A percentile compares a stretch with the other conserved stretches of the same genome.
phyloP scores from a whole-genome alignment of 1,140 invertebrate genomes.

The Drosophila tsacasi region DNA sequence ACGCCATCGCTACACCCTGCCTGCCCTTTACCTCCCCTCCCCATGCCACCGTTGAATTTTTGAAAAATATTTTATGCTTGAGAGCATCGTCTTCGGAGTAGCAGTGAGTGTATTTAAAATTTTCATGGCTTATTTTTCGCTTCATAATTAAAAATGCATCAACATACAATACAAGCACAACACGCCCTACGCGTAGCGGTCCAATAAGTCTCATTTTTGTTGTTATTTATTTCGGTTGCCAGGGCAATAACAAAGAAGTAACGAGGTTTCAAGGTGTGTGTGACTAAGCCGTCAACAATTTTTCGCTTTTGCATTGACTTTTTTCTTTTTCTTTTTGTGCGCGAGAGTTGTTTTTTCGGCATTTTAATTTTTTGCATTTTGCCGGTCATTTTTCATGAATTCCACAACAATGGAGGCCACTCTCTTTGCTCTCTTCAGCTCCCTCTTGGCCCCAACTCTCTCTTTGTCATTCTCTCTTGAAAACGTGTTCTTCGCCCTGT shows the following conservation, averaged over 20 bases:
- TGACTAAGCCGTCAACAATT: conserved; percentile 75
- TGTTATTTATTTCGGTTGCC: conserved; percentile 64
- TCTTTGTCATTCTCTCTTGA: conserved; percentile 1
- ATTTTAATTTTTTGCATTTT: conserved; percentile 65
- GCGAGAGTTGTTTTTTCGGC: conserved; percentile 49
- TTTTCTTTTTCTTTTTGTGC: conserved; percentile 6
- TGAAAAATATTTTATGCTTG: conserved; percentile 68
- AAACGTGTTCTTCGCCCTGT: conserved; percentile 63
- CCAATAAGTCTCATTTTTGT: conserved; percentile 44
- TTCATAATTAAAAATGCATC: conserved; percentile 80
- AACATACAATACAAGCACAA: conserved; percentile 53
- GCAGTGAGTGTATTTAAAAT: conserved; percentile 46
- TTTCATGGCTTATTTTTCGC: conserved; percentile 64
- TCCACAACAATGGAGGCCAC: conserved; percentile 42
- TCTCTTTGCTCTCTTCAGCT: conserved; percentile 4
- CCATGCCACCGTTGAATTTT: not conserved
- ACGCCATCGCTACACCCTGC: conserved; percentile 39
- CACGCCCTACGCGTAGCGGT: conserved; percentile 55
- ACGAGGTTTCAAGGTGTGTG: conserved; percentile 68
- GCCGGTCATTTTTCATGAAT: conserved; percentile 67
- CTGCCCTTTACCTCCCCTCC: not conserved
- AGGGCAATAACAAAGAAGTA: conserved; percentile 61
- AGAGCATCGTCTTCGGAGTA: conserved; percentile 53
- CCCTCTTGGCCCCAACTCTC: not conserved
- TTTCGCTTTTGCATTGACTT: conserved; percentile 56